Evolutionary conservation across 2,113 vertebrate genomes (phyloP).

Genomic region (Thamnaconus septentrionalis): DNA sequence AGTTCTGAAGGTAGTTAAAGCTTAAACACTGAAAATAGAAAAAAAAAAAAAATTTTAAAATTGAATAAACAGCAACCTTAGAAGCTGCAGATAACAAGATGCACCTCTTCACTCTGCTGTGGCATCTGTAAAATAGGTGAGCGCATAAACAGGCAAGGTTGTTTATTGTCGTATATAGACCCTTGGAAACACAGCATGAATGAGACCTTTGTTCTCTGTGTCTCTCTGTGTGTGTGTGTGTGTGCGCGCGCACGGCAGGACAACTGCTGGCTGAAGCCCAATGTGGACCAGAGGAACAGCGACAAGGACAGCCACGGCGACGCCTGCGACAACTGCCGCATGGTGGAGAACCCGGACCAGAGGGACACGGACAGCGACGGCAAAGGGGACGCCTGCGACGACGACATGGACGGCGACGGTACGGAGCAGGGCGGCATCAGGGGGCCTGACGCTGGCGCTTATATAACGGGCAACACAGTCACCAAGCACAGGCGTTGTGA

Average conservation of each 20-base stretch:
- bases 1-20: too few species aligned
- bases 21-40: too few species aligned
- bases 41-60: background rate
- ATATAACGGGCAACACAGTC: slow-evolving; percentile 23
- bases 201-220: slow-evolving; percentile 1
- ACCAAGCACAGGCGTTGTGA: slow-evolving; percentile 9
- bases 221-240: too few species aligned
- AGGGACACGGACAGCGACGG: slow-evolving; percentile 92
- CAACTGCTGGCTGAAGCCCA: slow-evolving; percentile 90
- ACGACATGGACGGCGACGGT: slow-evolving; percentile 98
- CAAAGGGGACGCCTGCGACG: slow-evolving; percentile 93
- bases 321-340: slow-evolving; percentile 92
- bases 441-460: slow-evolving; percentile 30
- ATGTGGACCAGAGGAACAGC: slow-evolving; percentile 89
- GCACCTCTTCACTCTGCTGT: too few species aligned
- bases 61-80: too few species aligned
- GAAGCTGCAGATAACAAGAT: too few species aligned
- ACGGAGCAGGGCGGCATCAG: slow-evolving; percentile 31
- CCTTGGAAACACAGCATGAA: background rate
- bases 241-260: slow-evolving; percentile 75
- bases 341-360: slow-evolving; percentile 90
- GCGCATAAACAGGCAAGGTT: too few species aligned
- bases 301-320: slow-evolving; percentile 95
- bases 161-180: too few species aligned
- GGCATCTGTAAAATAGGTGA: too few species aligned